phyloP scores from a whole-genome alignment of 1,140 invertebrate species.

The Tachypleus tridentatus region DNA sequence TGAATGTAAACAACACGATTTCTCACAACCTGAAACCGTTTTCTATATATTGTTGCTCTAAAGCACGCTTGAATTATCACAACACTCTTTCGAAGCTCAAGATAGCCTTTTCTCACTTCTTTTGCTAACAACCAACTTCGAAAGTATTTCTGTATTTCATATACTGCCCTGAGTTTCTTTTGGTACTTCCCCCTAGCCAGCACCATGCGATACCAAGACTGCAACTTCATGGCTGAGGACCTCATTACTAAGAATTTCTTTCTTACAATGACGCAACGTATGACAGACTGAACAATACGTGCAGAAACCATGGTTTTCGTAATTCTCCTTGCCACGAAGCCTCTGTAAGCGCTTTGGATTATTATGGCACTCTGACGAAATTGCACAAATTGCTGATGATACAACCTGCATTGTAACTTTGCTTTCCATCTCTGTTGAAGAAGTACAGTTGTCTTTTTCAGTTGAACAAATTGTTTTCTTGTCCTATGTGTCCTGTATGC shows the following conservation, averaged over 20 bases:
- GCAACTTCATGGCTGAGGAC: constrained; percentile 4
- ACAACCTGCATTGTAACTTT: no score
- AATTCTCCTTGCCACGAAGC: no score
- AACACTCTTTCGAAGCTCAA: not conserved
- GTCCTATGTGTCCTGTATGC: not conserved
- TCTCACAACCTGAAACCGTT: not conserved
- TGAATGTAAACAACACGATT: constrained; percentile 7
- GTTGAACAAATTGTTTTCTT: not conserved
- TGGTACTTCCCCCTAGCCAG: not conserved
- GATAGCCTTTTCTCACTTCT: not conserved
- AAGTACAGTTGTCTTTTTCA: constrained; percentile 1
- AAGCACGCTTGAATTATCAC: constrained; percentile 9
- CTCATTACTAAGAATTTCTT: not conserved
- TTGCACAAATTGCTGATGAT: no score
- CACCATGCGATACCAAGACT: constrained; percentile 4
- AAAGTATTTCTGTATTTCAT: no score
- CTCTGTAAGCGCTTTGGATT: no score
- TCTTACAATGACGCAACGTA: not conserved
- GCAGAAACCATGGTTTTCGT: no score
- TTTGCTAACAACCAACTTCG: not conserved
- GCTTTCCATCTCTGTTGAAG: constrained; percentile 2
- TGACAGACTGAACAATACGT: not conserved
- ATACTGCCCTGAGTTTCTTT: no score
- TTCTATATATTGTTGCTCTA: not conserved
- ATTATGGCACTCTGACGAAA: no score